Percentiles rank a stretch among this genome's conserved stretches.
These are phyloP conservation scores for silkworm (Bombyx mori) DNA, from an alignment of 1,140 invertebrate species.

Conservation along the genomic window DNA sequence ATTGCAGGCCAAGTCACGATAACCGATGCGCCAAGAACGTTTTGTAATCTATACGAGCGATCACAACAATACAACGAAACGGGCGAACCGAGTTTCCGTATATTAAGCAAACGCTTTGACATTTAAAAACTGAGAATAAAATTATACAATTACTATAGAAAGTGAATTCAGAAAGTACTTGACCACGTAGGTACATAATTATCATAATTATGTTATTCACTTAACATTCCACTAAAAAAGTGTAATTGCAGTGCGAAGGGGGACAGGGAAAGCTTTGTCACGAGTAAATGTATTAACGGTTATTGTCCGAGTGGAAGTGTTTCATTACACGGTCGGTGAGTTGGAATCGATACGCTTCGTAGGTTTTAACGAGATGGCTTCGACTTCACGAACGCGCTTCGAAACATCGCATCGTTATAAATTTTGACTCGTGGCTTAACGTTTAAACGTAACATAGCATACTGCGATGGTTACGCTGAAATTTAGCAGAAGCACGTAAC, in stretches of 20 bases:
- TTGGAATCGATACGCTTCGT: constrained; percentile 38
- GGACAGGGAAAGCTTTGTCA: constrained; percentile 49
- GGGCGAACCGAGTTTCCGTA: constrained; percentile 14
- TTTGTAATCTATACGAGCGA: constrained; percentile 1
- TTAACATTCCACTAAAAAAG: constrained; percentile 18
- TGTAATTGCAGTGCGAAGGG: constrained; percentile 18
- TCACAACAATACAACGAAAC: constrained; percentile 1
- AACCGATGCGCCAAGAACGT: constrained; percentile 19
- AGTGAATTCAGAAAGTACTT: background rate
- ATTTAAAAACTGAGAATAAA: too few relatives aligned
- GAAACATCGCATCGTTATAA: background rate
- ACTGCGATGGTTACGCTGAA: too few relatives aligned
- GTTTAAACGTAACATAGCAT: too few relatives aligned
- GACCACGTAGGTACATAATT: too few relatives aligned
- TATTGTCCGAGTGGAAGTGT: constrained; percentile 61
- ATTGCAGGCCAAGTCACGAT: constrained; percentile 37
- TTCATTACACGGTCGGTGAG: constrained; percentile 57
- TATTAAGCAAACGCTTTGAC: constrained; percentile 9
- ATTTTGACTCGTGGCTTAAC: too few relatives aligned
- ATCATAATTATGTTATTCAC: background rate
- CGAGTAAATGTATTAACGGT: constrained; percentile 55
- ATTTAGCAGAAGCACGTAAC: too few relatives aligned
- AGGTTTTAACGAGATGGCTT: constrained; percentile 50
- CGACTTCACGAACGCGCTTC: constrained; percentile 35
- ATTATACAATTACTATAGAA: background rate